phyloP scores from a whole-genome alignment of 2,113 vertebrate species.

The Myrmophylax atrothorax region DNA sequence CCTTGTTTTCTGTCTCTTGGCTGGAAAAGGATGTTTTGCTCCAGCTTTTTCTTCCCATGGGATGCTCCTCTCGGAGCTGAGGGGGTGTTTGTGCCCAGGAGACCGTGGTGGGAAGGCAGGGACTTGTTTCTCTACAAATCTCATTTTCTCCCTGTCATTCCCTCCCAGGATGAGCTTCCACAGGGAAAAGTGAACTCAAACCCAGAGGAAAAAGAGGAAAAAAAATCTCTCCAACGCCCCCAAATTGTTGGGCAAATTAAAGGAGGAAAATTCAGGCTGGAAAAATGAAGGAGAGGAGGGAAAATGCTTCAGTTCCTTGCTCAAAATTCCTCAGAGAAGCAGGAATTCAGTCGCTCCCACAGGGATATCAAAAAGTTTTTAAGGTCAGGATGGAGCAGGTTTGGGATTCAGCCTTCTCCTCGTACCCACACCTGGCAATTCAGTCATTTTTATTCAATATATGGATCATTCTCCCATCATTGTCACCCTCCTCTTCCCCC shows the following conservation, averaged over 20 bases:
- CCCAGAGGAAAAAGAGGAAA: background rate
- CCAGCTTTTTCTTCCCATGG: background rate
- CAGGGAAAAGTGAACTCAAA: background rate
- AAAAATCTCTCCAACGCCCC: background rate
- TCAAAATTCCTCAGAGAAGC: background rate
- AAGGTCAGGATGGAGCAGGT: background rate
- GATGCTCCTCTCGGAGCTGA: background rate
- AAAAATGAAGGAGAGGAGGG: background rate
- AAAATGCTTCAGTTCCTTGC: background rate
- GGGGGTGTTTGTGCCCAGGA: background rate
- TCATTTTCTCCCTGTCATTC: background rate
- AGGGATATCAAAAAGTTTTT: no score
- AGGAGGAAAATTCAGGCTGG: background rate
- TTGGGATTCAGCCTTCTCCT: background rate
- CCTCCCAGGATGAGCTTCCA: fast-evolving
- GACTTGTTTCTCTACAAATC: background rate
- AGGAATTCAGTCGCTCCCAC: background rate
- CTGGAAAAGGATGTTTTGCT: background rate
- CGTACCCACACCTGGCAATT: background rate
- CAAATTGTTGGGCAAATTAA: background rate
- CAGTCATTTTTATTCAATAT: fast-evolving
- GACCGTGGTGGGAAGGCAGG: background rate
- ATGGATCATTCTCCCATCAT: background rate
- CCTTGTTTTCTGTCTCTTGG: background rate
- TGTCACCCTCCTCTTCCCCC: background rate